phyloP scores from a whole-genome alignment of 2,797 vertebrate species.

The Girardinus metallicus region DNA sequence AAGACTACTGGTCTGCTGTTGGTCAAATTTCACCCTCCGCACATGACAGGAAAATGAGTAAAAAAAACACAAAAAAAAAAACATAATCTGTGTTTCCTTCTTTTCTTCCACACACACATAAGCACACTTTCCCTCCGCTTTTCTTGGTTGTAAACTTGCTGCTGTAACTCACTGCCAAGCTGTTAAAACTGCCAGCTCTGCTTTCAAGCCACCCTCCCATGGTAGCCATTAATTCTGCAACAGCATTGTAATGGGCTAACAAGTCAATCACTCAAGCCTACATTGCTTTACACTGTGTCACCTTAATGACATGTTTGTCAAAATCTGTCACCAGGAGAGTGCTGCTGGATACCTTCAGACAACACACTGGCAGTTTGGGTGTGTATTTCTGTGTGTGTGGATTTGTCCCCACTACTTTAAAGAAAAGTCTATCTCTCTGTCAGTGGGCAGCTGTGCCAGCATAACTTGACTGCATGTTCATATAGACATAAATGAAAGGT shows the following conservation, averaged over 20 bases:
- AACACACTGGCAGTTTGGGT: slow-evolving; percentile 75
- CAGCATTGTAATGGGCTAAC: slow-evolving; percentile 89
- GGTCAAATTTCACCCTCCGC: slow-evolving; percentile 75
- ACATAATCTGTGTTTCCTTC: slow-evolving; percentile 37
- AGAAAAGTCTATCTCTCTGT: slow-evolving; percentile 59
- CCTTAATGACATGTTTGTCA: slow-evolving; percentile 90
- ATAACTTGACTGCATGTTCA: slow-evolving; percentile 19
- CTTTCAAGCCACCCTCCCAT: slow-evolving; percentile 86
- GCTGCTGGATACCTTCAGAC: slow-evolving; percentile 82
- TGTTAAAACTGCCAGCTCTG: slow-evolving; percentile 88
- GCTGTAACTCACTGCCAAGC: slow-evolving; percentile 85
- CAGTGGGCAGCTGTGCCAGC: slow-evolving; percentile 45
- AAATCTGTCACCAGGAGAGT: slow-evolving; percentile 83
- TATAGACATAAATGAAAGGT: slow-evolving; percentile 49
- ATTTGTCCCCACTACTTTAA: slow-evolving; percentile 47
- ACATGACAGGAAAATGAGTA: slow-evolving; percentile 48
- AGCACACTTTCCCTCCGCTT: slow-evolving; percentile 52
- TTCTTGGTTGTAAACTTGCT: slow-evolving; percentile 80
- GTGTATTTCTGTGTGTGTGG: slow-evolving; percentile 30
- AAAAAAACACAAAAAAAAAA: slow-evolving; percentile 23
- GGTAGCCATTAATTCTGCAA: slow-evolving; percentile 91
- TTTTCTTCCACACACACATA: slow-evolving; percentile 49
- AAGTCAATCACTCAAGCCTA: slow-evolving; percentile 88
- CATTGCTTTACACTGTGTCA: slow-evolving; percentile 89
- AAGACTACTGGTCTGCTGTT: slow-evolving; percentile 70